Percentiles rank a stretch among this genome's conserved stretches.
phyloP scores from a whole-genome alignment of 2,888 invertebrate species.

The Mesorhabditis spiculigera region DNA sequence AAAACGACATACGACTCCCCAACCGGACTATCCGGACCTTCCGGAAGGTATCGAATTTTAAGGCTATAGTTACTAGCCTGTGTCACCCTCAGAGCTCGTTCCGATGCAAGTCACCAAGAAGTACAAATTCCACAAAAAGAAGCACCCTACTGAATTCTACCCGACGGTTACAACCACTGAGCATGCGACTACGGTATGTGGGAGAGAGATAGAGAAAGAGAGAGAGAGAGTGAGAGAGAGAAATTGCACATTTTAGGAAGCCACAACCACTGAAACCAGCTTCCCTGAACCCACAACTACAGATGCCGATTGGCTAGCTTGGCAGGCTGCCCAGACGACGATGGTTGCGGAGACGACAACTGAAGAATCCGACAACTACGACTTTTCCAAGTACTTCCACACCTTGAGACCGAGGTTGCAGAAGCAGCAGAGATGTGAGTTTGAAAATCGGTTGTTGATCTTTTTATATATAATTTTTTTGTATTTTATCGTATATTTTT shows the following conservation, averaged over 20 bases:
- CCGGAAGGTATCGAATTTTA: background rate
- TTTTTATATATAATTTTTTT: background rate
- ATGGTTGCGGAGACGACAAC: background rate
- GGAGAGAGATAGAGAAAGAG: slow-evolving; percentile 2
- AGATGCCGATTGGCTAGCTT: background rate
- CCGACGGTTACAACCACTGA: background rate
- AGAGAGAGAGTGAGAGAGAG: background rate
- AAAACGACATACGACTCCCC: background rate
- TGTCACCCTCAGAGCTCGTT: background rate
- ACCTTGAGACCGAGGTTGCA: slow-evolving; percentile 32
- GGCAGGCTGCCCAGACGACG: background rate
- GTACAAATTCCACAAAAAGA: background rate
- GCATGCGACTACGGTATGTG: background rate
- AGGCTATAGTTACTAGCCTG: background rate
- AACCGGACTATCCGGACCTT: background rate
- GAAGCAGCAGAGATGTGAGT: slow-evolving; percentile 12
- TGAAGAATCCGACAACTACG: slow-evolving; percentile 26
- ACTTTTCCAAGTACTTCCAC: slow-evolving; percentile 35
- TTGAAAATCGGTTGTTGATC: background rate
- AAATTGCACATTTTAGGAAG: background rate
- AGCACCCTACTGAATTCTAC: background rate
- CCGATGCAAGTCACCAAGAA: background rate
- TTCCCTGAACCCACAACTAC: slow-evolving; percentile 5
- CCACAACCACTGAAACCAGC: background rate
- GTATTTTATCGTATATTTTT: background rate